These are phyloP conservation scores for Drosophila lowei DNA, from an alignment of 1,140 invertebrate genomes.

Conservation along the genomic window DNA sequence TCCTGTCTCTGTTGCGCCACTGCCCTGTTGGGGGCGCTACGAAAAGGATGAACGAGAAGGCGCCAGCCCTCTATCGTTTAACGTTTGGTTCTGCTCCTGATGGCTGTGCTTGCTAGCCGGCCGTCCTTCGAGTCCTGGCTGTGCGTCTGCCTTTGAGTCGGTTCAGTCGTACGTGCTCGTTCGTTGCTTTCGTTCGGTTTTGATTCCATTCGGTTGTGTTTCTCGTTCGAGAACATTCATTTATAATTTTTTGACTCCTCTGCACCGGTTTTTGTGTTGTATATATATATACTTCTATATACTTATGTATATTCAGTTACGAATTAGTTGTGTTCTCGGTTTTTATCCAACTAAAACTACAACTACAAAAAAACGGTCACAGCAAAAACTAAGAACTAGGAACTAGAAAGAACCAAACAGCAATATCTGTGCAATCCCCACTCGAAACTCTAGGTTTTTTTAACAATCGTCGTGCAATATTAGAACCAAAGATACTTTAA, in stretches of 20 bases:
- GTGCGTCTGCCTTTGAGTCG: conserved; percentile 8
- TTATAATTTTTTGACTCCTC: conserved; percentile 83
- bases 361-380: conserved; percentile 14
- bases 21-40: conserved; percentile 25
- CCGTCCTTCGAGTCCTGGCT: conserved; percentile 33
- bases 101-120: not conserved
- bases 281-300: conserved; percentile 49
- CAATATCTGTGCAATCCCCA: conserved; percentile 23
- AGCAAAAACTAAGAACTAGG: conserved; percentile 5
- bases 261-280: conserved; percentile 82
- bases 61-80: not conserved
- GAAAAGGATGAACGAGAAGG: conserved; percentile 7
- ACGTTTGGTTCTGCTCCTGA: not conserved
- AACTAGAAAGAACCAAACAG: conserved; percentile 23
- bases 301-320: conserved; percentile 70
- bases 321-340: conserved; percentile 81
- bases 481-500: conserved; percentile 1
- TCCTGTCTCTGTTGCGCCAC: conserved; percentile 23
- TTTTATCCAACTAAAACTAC: conserved; percentile 62
- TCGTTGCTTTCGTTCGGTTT: conserved; percentile 83
- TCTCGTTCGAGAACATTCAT: conserved; percentile 83
- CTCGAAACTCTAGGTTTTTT: conserved; percentile 7
- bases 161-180: conserved; percentile 83
- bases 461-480: conserved; percentile 52
- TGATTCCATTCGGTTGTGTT: conserved; percentile 82